Evolutionary conservation across 2,888 invertebrate genomes (phyloP).

Genomic region (Watsonalla binaria): DNA sequence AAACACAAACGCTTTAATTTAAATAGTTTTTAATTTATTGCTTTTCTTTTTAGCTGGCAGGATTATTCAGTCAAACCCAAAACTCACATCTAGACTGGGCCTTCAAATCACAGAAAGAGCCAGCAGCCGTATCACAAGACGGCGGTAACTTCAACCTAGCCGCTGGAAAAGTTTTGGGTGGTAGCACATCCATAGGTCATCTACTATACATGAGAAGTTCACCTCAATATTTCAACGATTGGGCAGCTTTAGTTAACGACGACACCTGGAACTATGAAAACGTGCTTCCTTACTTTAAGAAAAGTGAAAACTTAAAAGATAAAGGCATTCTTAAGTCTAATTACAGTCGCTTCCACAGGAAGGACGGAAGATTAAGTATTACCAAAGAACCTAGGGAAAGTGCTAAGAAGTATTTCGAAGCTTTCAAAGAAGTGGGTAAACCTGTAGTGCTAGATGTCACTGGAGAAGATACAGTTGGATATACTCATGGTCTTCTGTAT

Average conservation of each 20-base stretch:
- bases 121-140: conserved; percentile 14
- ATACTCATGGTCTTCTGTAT: conserved; percentile 57
- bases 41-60: conserved; percentile 26
- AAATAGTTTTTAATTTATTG: neutral
- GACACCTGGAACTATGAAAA: conserved; percentile 29
- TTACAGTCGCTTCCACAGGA: conserved; percentile 36
- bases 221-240: conserved; percentile 27
- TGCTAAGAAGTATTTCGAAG: conserved; percentile 32
- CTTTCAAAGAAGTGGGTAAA: conserved; percentile 60
- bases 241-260: conserved; percentile 26
- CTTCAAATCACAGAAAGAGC: conserved; percentile 26
- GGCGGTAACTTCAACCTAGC: conserved; percentile 19
- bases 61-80: conserved; percentile 17
- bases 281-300: conserved; percentile 35
- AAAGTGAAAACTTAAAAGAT: conserved; percentile 32
- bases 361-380: conserved; percentile 53
- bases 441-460: conserved; percentile 20
- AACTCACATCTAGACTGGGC: conserved; percentile 28
- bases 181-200: conserved; percentile 33
- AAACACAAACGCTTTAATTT: no score
- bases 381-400: conserved; percentile 26
- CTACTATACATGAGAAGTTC: conserved; percentile 28
- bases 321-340: conserved; percentile 18
- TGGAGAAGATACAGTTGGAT: conserved; percentile 40
- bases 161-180: conserved; percentile 39